Evolutionary conservation across 1,140 invertebrate species (phyloP), one percentile per base, ranked within the genome.

Genomic region (Homalodisca vitripennis): DNA sequence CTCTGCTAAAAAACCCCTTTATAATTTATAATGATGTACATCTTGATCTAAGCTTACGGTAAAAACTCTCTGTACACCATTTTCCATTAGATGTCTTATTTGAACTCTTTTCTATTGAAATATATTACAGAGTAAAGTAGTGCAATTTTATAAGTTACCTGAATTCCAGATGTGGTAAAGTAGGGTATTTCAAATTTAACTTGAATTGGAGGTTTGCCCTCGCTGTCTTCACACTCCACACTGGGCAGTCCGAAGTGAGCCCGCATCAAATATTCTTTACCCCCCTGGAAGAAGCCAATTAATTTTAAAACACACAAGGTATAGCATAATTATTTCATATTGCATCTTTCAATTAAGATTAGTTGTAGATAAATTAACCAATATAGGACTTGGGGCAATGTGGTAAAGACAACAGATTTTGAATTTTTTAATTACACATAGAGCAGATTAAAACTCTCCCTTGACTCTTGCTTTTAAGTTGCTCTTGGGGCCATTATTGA

Each of bases 121-220:
- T n/a, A n/a, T n/a, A n/a, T n/a, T n/a, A n/a, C n/a, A n/a, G n/a
- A n/a, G n/a, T n/a, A n/a, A n/a, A n/a, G n/a, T n/a, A n/a, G n/a
- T n/a, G n/a, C n/a, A n/a, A 17, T 6, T 10, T 41, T 10, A 41
- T 41, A 10, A 41, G 17, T 41, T 79, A 92, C 91, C 86, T 99
- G 97, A 76, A 99, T 98, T 3, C 98, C 98, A 29, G 96, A 98
- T 57, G 97, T 98, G 0, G 98, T 99, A 75, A 99, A 99, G 77
- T 99, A 99, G 0, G 98, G 98, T 75, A 99, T 99, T 84, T 99
- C 98, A 84, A 99, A 99, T 81, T 96, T 96, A 10, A 99, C 97
- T 82, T 97, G 92, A 74, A 99, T 99, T 0, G 98, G 98, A 30
- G 97, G 96, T 79, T 95, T 96, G 0, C 96, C 96, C 81, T 99